A percentile compares a stretch with the other conserved stretches of the same genome.
These are phyloP conservation scores for Xenopus borealis DNA, from an alignment of 2,113 vertebrate species.

Conservation along the genomic window DNA sequence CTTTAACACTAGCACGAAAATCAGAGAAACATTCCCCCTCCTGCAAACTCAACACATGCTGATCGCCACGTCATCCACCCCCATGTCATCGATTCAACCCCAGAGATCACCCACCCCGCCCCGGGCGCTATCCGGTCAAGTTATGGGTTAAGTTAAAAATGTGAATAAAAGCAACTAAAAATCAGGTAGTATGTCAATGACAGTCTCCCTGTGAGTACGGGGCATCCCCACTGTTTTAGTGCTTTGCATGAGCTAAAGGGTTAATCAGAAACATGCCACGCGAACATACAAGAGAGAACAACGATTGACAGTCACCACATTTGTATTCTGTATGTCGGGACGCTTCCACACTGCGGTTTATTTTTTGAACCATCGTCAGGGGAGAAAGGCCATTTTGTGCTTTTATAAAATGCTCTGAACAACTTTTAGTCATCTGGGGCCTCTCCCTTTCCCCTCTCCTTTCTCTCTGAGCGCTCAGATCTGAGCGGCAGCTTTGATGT, in stretches of 20 bases:
- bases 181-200: too few species aligned
- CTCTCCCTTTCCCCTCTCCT: constrained; percentile 49
- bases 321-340: constrained; percentile 74
- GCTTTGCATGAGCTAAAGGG: neutral
- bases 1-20: accelerated
- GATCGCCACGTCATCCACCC: too few species aligned
- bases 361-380: constrained; percentile 78
- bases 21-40: neutral
- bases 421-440: constrained; percentile 69
- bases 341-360: constrained; percentile 73
- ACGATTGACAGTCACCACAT: constrained; percentile 73
- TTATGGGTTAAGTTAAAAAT: too few species aligned
- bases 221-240: neutral
- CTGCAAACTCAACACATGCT: too few species aligned
- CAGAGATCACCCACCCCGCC: too few species aligned
- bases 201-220: too few species aligned
- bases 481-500: constrained; percentile 65
- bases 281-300: constrained; percentile 65
- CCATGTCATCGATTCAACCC: too few species aligned
- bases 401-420: constrained; percentile 72
- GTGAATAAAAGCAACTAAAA: neutral
- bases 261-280: constrained; percentile 15
- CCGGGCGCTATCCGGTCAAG: too few species aligned
- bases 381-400: constrained; percentile 73
- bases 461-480: constrained; percentile 52